Base-by-base conservation (phyloP, 2,113 vertebrate species). In the Piprites chloris region DNA sequence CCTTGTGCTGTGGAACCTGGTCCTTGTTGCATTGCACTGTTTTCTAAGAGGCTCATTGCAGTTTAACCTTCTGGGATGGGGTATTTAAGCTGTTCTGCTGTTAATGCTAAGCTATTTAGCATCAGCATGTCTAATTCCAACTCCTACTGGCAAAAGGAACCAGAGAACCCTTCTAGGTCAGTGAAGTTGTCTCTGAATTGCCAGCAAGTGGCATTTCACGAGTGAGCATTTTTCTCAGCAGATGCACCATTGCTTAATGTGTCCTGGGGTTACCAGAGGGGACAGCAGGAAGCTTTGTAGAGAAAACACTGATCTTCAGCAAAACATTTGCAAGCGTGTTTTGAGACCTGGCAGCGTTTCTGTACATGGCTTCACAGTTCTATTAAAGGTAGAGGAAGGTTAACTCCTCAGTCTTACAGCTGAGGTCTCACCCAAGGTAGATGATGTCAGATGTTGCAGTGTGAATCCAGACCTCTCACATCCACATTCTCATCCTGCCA, bases 71-170 rank as follows among this genome's bases (percentile, higher is more conserved):
- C 87, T 94, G 85, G 74, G 53, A 73, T 58, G 79, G 87, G 53
- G n/a, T 33, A 42, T 42, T 87, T 94, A 94, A 95, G 91, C 91
- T 93, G 78, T 79, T 85, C 39, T 85, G 71, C 81, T 73, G 47
- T 79, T 95, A 93, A 90, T 90, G 62, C 87, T 93, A 95, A 96
- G 82, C 78, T 63, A 59, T 94, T 95, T 80, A 93, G 81, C 89
- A 76, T 87, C 90, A 96, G 66, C 50, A 14, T 39, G 32, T 87
- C 68, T 93, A 89, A 91, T 90, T 76, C 78, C 41, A 62, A 63
- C 37, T 87, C 53, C 91, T 72, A 22, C n/a, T 77, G 53, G 87
- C 89, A 87, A 79, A 88, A 91, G 67, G 73, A 89, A 82, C 58
- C 32, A 55, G 87, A 83, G 69, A 93, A 74, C 59, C 62, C 74